Evolutionary conservation across 2,797 vertebrate genomes (phyloP).

Genomic region (Crocodylus rhombifer): DNA sequence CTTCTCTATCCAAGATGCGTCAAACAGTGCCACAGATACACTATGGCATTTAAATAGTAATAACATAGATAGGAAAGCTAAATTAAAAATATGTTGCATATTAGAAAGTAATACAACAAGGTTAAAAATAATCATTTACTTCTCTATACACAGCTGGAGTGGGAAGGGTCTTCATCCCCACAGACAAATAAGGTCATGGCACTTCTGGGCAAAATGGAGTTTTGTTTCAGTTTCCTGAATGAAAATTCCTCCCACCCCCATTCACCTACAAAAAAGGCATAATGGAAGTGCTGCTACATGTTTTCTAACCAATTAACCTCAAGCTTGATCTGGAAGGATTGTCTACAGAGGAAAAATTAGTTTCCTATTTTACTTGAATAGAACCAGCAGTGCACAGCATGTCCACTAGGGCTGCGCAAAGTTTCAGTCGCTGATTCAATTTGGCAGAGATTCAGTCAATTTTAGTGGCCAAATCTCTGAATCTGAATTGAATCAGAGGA

Average conservation of each 20-base stretch:
- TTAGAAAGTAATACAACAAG: slow-evolving; percentile 67
- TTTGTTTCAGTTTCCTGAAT: background rate
- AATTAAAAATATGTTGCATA: slow-evolving; percentile 76
- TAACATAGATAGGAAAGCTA: slow-evolving; percentile 70
- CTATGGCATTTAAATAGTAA: slow-evolving; percentile 81
- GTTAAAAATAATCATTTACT: slow-evolving; percentile 9
- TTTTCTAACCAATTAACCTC: background rate
- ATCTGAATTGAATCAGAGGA: no score
- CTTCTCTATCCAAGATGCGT: slow-evolving; percentile 75
- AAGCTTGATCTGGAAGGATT: background rate
- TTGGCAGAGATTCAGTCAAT: no score
- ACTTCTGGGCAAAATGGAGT: background rate
- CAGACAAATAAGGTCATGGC: accelerated
- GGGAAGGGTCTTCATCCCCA: background rate
- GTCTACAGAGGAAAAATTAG: background rate
- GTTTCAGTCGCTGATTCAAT: no score
- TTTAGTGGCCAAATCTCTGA: no score
- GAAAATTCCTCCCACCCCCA: background rate
- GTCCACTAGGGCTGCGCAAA: no score
- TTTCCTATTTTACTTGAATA: background rate
- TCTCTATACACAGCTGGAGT: background rate
- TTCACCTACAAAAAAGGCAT: background rate
- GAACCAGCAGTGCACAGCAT: background rate
- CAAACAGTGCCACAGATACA: slow-evolving; percentile 77
- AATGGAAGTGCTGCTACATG: accelerated